Base-by-base conservation (phyloP, 2,797 vertebrate genomes). In the Carapus acus region DNA sequence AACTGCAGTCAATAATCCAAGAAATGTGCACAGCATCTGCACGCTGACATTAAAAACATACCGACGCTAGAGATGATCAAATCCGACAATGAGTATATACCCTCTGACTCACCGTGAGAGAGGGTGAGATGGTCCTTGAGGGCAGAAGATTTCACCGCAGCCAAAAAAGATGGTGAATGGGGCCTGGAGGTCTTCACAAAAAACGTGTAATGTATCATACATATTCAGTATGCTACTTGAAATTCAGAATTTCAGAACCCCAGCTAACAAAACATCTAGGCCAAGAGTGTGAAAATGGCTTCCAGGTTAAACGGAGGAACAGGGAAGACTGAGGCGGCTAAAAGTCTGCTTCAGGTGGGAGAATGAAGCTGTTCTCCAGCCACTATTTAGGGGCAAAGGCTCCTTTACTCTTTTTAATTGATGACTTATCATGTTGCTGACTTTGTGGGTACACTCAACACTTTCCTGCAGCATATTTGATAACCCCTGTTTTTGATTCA, bases 141-240 rank as follows among this genome's bases (percentile, higher is more conserved):
- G 40, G 54, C 38, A 54, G 68, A 71, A 53, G 41, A 55, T 43
- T 76, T 72, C 19, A 6, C 15, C 50, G 34, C 31, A 60, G 13
- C 33, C 37, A 46, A 60, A 48, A 9, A 11, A 75, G 58, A 51
- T 45, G 60, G 61, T 48, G 31, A 7, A 33, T 8, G 6, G 51
- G 47, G 36, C 39, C 54, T 42, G 54, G 20, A 56, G 49, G 47
- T 64, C 34, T 12, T 36, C 42, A 49, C 27, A 42, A 5, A 8
- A 23, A 33, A 44, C 49, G 54, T 27, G 24, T 47, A 39, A 39
- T n/a, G 31, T 31, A 53, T 62, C 67, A 70, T 76, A 37, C 61
- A 69, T 71, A 69, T 79, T 73, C 50, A 68, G 16, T 24, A 67
- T 61, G 34, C 51, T 38, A 44, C 51, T 8, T 34, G 43, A 43